phyloP scores from a whole-genome alignment of 2,113 vertebrate genomes.

The Microcebus murinus region DNA sequence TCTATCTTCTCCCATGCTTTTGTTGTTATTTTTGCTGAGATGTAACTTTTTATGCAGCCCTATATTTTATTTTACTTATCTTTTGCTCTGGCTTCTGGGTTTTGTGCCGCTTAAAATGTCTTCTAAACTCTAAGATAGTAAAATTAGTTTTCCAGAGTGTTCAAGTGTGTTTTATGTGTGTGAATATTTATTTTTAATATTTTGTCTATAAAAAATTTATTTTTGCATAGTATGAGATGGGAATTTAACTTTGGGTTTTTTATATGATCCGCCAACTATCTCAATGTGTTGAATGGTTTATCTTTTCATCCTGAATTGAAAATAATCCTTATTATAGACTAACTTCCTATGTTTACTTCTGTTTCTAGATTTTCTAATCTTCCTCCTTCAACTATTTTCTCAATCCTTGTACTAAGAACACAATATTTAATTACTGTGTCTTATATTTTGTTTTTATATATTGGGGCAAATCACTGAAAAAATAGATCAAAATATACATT shows the following conservation, averaged over 20 bases:
- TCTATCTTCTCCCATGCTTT: background rate
- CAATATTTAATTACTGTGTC: background rate
- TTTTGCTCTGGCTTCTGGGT: background rate
- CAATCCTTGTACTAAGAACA: background rate
- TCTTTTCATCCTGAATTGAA: background rate
- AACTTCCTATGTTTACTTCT: background rate
- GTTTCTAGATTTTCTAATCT: constrained; percentile 27
- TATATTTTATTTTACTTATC: background rate
- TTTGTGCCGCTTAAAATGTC: constrained; percentile 17
- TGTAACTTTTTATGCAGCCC: background rate
- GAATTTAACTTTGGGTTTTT: background rate
- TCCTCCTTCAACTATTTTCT: background rate
- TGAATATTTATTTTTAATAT: background rate
- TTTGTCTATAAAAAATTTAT: background rate
- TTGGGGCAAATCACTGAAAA: background rate
- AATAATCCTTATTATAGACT: background rate
- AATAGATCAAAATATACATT: background rate
- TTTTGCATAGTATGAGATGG: background rate
- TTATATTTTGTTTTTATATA: background rate
- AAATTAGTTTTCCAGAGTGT: background rate
- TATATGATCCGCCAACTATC: background rate
- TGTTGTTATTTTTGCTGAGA: background rate
- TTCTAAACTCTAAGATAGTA: background rate
- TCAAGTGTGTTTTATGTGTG: background rate
- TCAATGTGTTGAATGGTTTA: background rate